These are phyloP conservation scores for Chamaetylas fuelleborni DNA, from an alignment of 2,113 vertebrate genomes.

Conservation along the genomic window DNA sequence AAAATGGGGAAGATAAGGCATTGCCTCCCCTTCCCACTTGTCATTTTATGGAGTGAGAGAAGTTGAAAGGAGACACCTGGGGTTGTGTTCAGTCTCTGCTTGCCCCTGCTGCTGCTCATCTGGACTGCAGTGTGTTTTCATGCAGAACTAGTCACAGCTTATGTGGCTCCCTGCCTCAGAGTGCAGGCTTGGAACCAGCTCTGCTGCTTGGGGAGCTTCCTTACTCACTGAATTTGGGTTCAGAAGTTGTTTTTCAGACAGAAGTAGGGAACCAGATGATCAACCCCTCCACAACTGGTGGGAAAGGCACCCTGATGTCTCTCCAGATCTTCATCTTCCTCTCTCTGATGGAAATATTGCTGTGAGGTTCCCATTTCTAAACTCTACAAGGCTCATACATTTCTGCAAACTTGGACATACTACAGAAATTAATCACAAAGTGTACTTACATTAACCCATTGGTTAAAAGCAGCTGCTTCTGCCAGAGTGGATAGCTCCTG, in stretches of 20 bases:
- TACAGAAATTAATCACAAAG: not conserved
- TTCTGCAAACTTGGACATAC: not conserved
- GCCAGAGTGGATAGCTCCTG: conserved; percentile 84
- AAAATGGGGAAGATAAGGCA: not conserved
- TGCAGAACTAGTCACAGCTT: not conserved
- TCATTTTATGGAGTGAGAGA: not conserved
- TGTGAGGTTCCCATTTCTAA: not conserved
- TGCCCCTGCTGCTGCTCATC: not conserved
- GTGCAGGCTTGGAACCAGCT: not conserved
- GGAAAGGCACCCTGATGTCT: not conserved
- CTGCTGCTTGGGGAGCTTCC: not conserved
- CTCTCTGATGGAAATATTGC: not conserved
- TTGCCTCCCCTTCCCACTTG: not conserved
- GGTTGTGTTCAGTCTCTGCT: not conserved
- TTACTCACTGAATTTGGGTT: not conserved
- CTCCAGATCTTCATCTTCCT: not conserved
- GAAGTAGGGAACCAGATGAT: not conserved
- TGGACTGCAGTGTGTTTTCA: not conserved
- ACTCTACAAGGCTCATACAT: not conserved
- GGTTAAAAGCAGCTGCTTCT: conserved; percentile 78
- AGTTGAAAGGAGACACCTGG: not conserved
- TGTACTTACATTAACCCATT: conserved; percentile 85
- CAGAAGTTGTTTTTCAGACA: not conserved
- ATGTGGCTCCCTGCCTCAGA: not conserved
- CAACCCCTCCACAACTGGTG: not conserved